A percentile compares a stretch with the other conserved stretches of the same genome.
phyloP scores from a whole-genome alignment of 1,140 invertebrate genomes.

The Zaprionus vittiger region DNA sequence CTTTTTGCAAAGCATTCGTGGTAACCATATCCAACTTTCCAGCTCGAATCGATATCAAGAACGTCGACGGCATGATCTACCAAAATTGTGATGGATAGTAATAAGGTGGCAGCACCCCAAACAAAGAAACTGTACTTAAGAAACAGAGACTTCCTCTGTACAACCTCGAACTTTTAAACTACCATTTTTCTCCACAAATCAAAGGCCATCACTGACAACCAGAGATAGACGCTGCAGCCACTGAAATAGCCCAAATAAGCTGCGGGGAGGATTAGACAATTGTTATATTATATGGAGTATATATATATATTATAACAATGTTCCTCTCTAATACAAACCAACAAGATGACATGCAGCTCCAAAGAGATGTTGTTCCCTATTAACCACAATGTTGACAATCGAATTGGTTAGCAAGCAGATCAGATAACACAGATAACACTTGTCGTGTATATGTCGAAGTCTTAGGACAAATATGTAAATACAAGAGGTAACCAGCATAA shows the following conservation, averaged over 20 bases:
- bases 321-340: background rate
- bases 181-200: background rate
- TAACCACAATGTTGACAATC: background rate
- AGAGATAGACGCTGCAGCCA: background rate
- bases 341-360: background rate
- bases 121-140: background rate
- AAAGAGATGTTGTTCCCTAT: background rate
- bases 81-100: background rate
- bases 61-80: background rate
- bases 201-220: background rate
- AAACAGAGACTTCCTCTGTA: background rate
- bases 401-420: background rate
- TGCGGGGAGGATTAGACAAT: background rate
- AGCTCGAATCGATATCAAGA: background rate
- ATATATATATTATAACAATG: too few species aligned
- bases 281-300: too few species aligned
- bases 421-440: background rate
- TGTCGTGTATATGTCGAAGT: background rate
- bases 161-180: background rate
- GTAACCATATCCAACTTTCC: constrained; percentile 4
- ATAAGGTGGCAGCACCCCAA: background rate
- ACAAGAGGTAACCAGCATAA: background rate
- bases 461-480: background rate
- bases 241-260: background rate
- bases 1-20: constrained; percentile 11